A percentile compares a stretch with the other conserved stretches of the same genome.
These are phyloP conservation scores for Eurytoma californica DNA, from an alignment of 2,888 invertebrate species.

Conservation along the genomic window DNA sequence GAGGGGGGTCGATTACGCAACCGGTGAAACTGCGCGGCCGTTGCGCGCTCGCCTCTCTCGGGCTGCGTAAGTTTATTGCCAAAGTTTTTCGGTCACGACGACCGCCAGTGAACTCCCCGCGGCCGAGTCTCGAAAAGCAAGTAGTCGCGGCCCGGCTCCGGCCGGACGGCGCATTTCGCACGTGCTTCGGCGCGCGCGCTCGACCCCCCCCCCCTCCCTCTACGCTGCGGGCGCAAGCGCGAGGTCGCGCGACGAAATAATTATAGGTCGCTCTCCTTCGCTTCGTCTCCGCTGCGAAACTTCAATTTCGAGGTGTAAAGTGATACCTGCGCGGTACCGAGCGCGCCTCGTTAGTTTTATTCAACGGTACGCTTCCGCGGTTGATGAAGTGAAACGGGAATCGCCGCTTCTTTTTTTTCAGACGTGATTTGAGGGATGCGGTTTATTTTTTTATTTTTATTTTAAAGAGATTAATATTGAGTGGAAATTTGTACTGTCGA, in stretches of 20 bases:
- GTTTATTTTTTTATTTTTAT: too few species aligned
- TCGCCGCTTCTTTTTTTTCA: too few species aligned
- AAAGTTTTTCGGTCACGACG: slow-evolving; percentile 75
- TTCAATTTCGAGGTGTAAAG: slow-evolving; percentile 1
- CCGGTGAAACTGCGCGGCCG: slow-evolving; percentile 69
- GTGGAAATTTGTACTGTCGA: too few species aligned
- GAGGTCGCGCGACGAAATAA: slow-evolving; percentile 10
- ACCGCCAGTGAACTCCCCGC: slow-evolving; percentile 72
- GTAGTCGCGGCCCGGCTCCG: slow-evolving; percentile 42
- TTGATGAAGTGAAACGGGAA: too few species aligned
- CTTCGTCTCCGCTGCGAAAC: background rate
- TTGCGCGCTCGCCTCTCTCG: slow-evolving; percentile 39
- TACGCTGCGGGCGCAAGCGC: background rate
- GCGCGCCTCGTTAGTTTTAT: background rate
- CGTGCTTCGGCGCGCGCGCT: slow-evolving; percentile 13
- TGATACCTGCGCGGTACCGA: background rate
- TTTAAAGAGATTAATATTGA: too few species aligned
- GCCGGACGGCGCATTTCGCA: slow-evolving; percentile 51
- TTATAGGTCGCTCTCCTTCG: slow-evolving; percentile 9
- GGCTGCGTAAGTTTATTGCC: slow-evolving; percentile 73
- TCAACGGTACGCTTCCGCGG: too few species aligned
- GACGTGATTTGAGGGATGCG: too few species aligned
- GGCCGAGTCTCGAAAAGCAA: slow-evolving; percentile 28
- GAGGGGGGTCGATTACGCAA: slow-evolving; percentile 65
- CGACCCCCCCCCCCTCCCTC: background rate